Percentiles rank a stretch among this genome's conserved stretches.
These are phyloP conservation scores for Chalcis sispes DNA, from an alignment of 2,888 invertebrate genomes.

Conservation along the genomic window DNA sequence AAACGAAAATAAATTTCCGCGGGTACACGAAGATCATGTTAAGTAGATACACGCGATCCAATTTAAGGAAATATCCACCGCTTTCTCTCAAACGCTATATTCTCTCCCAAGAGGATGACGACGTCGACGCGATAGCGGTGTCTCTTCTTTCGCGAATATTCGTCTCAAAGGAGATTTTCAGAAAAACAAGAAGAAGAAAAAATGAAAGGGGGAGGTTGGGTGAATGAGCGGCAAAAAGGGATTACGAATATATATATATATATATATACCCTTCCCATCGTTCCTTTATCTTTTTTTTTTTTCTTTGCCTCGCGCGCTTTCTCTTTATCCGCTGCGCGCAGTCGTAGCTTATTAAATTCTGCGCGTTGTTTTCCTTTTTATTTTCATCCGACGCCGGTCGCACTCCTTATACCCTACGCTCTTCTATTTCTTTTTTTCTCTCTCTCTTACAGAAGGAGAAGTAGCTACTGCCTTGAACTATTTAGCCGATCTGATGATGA, in stretches of 20 bases:
- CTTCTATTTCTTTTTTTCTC: slow-evolving; percentile 15
- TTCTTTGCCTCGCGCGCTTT: not conserved
- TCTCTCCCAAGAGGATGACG: slow-evolving; percentile 41
- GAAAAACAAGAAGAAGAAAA: slow-evolving; percentile 1
- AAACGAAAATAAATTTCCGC: slow-evolving; percentile 58
- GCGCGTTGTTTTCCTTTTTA: slow-evolving; percentile 6
- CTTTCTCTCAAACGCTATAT: slow-evolving; percentile 44
- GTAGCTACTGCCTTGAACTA: not conserved
- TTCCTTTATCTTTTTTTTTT: slow-evolving; percentile 17
- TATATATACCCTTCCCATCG: not conserved
- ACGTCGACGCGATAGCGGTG: no score
- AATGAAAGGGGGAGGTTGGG: not conserved
- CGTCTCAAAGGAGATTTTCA: slow-evolving; percentile 61
- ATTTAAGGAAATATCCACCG: slow-evolving; percentile 66
- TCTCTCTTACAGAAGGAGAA: no score
- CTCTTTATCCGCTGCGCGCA: slow-evolving; percentile 39
- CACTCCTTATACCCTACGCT: not conserved
- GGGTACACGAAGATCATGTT: slow-evolving; percentile 59
- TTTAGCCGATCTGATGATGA: slow-evolving; percentile 5
- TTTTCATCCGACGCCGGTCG: not conserved
- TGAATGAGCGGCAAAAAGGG: slow-evolving; percentile 42
- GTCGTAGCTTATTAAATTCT: slow-evolving; percentile 50
- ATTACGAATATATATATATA: slow-evolving; percentile 48
- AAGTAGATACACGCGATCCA: slow-evolving; percentile 65
- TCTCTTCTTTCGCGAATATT: slow-evolving; percentile 51